Evolutionary conservation across 2,113 vertebrate genomes (phyloP).

Genomic region (Ophthalmolycus amberensis): DNA sequence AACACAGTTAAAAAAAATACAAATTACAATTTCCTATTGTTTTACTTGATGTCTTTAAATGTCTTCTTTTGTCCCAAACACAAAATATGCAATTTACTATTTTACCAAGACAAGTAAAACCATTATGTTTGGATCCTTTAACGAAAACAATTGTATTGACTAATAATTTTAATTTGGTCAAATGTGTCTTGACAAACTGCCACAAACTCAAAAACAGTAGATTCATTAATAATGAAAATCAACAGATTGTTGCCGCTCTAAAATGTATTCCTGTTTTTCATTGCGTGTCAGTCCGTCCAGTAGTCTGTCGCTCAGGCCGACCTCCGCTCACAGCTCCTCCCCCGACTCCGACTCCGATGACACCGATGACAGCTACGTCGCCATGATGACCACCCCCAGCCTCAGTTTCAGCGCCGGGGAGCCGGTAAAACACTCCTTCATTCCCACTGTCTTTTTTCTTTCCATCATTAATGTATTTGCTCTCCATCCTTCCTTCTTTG

Average conservation of each 20-base stretch:
- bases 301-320: constrained; percentile 83
- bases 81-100: too few species aligned
- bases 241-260: not conserved
- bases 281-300: constrained; percentile 83
- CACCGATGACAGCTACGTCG: constrained; percentile 91
- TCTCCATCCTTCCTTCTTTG: not conserved
- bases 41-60: not conserved
- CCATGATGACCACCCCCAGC: constrained; percentile 90
- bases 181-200: not conserved
- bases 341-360: constrained; percentile 94
- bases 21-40: not conserved
- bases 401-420: constrained; percentile 85
- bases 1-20: not conserved
- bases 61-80: not conserved
- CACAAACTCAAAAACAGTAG: not conserved
- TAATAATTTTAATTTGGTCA: not conserved
- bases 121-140: too few species aligned
- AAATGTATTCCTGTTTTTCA: not conserved
- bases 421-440: constrained; percentile 72
- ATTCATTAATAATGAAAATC: not conserved
- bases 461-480: not conserved
- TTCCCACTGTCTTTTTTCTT: fast-evolving
- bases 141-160: not conserved
- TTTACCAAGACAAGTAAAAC: too few species aligned
- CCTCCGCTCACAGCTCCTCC: constrained; percentile 91